Evolutionary conservation across 2,888 invertebrate species (phyloP).

Genomic region (Microctonus brassicae): DNA sequence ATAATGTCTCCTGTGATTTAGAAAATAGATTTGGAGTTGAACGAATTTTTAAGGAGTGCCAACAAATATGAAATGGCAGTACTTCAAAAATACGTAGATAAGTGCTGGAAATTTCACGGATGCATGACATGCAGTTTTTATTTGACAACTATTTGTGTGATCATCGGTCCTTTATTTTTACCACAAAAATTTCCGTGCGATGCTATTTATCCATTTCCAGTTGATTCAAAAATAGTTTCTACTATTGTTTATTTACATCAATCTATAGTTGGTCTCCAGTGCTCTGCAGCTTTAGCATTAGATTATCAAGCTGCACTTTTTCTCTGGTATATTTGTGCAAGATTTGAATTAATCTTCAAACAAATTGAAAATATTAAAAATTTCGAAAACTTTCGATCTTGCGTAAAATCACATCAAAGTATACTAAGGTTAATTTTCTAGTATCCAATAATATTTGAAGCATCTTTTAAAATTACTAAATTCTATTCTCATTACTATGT

Average conservation of each 20-base stretch:
- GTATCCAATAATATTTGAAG: too few relatives aligned
- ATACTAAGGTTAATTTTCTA: too few relatives aligned
- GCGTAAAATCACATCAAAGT: too few relatives aligned
- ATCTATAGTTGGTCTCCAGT: constrained; percentile 45
- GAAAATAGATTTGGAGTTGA: too few relatives aligned
- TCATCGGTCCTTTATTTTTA: constrained; percentile 33
- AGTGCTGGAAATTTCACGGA: too few relatives aligned
- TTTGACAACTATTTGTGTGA: constrained; percentile 22
- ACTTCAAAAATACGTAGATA: too few relatives aligned
- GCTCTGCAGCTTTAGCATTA: constrained; percentile 40
- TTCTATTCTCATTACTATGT: too few relatives aligned
- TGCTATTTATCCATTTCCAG: constrained; percentile 43
- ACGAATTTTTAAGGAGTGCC: too few relatives aligned
- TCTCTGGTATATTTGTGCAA: constrained; percentile 50
- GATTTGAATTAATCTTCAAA: constrained; percentile 40
- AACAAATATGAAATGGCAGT: too few relatives aligned
- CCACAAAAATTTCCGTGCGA: constrained; percentile 33
- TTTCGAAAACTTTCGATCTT: constrained; percentile 37
- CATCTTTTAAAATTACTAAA: too few relatives aligned
- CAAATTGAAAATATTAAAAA: constrained; percentile 39
- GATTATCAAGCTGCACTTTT: constrained; percentile 49
- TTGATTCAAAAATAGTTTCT: constrained; percentile 31
- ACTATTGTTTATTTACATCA: constrained; percentile 49
- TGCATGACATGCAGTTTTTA: too few relatives aligned
- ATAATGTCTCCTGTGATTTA: too few relatives aligned